phyloP scores from a whole-genome alignment of 2,113 vertebrate species.

The Amphiprion ocellaris region DNA sequence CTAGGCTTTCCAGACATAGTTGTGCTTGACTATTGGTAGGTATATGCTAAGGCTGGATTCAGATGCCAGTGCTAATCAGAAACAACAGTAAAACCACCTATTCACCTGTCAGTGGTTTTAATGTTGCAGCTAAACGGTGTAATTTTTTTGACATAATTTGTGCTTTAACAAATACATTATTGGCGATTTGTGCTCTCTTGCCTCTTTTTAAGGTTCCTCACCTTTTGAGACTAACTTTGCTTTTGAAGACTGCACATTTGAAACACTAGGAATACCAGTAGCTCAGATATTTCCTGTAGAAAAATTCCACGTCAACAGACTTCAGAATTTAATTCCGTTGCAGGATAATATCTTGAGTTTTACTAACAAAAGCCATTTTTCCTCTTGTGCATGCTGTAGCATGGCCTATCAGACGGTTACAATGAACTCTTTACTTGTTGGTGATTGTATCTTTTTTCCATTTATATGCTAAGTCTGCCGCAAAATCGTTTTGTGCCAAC shows the following conservation, averaged over 20 bases:
- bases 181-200: neutral
- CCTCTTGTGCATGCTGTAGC: constrained; percentile 45
- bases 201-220: neutral
- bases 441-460: constrained; percentile 74
- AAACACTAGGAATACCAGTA: neutral
- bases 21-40: no score
- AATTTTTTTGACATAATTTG: no score
- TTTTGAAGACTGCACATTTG: constrained; percentile 26
- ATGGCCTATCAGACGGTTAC: constrained; percentile 28
- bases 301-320: constrained; percentile 4
- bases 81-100: no score
- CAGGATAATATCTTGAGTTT: constrained; percentile 15
- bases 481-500: constrained; percentile 56
- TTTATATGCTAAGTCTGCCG: constrained; percentile 78
- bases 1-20: no score
- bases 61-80: no score
- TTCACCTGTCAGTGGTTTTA: no score
- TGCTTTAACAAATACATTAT: no score
- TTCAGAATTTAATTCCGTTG: constrained; percentile 31
- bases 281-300: neutral
- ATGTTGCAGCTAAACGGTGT: no score
- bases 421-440: constrained; percentile 61
- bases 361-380: constrained; percentile 38
- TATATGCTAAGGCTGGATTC: no score
- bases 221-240: no score